These are phyloP conservation scores for Oryzaephilus surinamensis DNA, from an alignment of 1,140 invertebrate species.

Conservation along the genomic window DNA sequence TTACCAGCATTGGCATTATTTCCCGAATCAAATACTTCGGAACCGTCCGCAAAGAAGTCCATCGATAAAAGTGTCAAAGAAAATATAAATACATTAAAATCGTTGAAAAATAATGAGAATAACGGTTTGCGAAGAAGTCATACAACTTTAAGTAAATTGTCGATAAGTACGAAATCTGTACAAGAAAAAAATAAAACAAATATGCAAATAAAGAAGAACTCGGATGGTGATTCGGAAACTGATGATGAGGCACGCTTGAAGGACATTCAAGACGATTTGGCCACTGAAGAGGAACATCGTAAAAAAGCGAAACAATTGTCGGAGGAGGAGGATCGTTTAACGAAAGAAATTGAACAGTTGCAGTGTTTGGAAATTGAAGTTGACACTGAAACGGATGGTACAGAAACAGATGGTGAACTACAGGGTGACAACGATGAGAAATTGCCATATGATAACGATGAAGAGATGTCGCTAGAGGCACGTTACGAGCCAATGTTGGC, in stretches of 20 bases:
- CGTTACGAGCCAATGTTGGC: conserved; percentile 62
- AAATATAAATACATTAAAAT: conserved; percentile 40
- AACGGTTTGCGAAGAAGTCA: conserved; percentile 18
- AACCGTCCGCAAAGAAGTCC: too few species aligned
- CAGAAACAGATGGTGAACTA: conserved; percentile 59
- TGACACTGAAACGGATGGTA: conserved; percentile 71
- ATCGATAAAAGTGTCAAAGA: conserved; percentile 33
- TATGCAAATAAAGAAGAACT: conserved; percentile 23
- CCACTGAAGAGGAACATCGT: conserved; percentile 33
- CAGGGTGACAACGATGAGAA: conserved; percentile 47
- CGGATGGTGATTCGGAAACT: conserved; percentile 34
- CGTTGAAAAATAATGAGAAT: conserved; percentile 35
- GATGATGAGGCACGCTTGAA: conserved; percentile 35
- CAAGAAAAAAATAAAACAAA: conserved; percentile 28
- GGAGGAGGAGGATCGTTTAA: conserved; percentile 70
- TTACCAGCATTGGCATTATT: conserved; percentile 46
- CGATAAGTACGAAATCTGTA: conserved; percentile 15
- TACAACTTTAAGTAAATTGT: conserved; percentile 24
- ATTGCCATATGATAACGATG: conserved; percentile 19
- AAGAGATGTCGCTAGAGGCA: conserved; percentile 41
- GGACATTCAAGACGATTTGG: conserved; percentile 31
- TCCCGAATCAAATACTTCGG: conserved; percentile 35
- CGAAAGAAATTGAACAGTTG: conserved; percentile 67
- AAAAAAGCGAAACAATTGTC: conserved; percentile 47
- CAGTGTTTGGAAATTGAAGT: conserved; percentile 72